Base-by-base conservation (phyloP, 2,113 vertebrate genomes). In the Sorex araneus region DNA sequence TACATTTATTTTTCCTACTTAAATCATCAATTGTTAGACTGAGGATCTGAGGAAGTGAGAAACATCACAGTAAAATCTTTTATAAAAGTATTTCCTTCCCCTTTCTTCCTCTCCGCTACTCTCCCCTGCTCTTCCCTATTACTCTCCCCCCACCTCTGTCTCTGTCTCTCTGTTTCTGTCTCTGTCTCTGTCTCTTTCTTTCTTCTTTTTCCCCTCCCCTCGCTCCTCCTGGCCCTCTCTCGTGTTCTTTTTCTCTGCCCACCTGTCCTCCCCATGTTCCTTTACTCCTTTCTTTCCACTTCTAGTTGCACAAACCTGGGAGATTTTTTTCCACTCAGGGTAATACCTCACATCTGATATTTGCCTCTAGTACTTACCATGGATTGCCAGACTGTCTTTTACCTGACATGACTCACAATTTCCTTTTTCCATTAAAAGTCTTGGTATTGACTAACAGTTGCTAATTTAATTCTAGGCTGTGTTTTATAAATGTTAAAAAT, bases 401-500 rank as follows among this genome's bases (percentile, higher is more conserved):
- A 36, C 0, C 27, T 85, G 36, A 76, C 28, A 66, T 32, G 28
- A 25, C 19, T 57, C 64, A 64, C 67, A 69, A 11, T 69, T 71
- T 43, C 3, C 10, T 45, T 84, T 32, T 34, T 71, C 89, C 75
- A n/a, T 69, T 60, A 30, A 43, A 87, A 66, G 9, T 32, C 57
- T 81, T 23, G 7, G 11, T 57, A 40, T 81, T 84, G 67, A 40
- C 25, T 66, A 90, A 12, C n/a, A 69, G 15, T 43, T 9, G 54
- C 54, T 21, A 81, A 69, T 84, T 57, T 57, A 89, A 80, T 89
- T 87, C 73, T 94, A 19, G 15, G 8, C 28, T 76, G 60, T 30
- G 15, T 66, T 75, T 57, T 73, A 71, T 50, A 73, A 57, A 70
- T 57, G 85, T 57, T 74, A 66, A 92, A 88, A 90, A 5, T 3